phyloP scores from a whole-genome alignment of 2,888 invertebrate species.

The Xylota segnis region DNA sequence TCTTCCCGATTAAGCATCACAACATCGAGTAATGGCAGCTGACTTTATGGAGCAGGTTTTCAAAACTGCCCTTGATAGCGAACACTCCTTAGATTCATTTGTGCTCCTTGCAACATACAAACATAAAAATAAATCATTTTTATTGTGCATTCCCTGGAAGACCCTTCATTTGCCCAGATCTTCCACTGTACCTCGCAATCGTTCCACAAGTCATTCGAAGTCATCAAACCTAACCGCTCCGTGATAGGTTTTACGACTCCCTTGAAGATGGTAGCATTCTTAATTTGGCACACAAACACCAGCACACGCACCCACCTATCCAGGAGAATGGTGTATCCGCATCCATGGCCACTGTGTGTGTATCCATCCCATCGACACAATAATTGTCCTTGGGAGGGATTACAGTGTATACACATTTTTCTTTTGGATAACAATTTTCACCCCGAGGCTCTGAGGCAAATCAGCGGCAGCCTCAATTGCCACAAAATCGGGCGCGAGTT shows the following conservation, averaged over 20 bases:
- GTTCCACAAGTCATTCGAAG: conserved; percentile 29
- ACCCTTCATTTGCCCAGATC: conserved; percentile 5
- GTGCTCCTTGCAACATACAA: conserved; percentile 23
- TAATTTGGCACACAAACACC: conserved; percentile 21
- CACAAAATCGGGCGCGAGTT: conserved; percentile 64
- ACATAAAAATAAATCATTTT: conserved; percentile 53
- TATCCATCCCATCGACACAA: conserved; percentile 5
- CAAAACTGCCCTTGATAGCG: background rate
- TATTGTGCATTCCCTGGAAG: conserved; percentile 42
- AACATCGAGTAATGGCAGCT: background rate
- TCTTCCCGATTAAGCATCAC: background rate
- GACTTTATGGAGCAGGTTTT: conserved; percentile 9
- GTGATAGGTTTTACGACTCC: conserved; percentile 64
- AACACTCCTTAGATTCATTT: conserved; percentile 9
- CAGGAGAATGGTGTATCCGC: background rate
- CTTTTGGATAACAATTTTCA: conserved; percentile 65
- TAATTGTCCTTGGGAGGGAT: conserved; percentile 71
- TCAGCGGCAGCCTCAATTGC: conserved; percentile 61
- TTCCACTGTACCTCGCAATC: conserved; percentile 12
- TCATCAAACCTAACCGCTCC: conserved; percentile 58
- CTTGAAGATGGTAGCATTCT: conserved; percentile 34
- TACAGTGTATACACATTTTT: conserved; percentile 52
- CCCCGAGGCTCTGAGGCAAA: conserved; percentile 61
- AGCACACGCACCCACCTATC: background rate
- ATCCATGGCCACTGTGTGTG: background rate